A percentile compares a stretch with the other conserved stretches of the same genome.
These are phyloP conservation scores for Frieseomelitta varia DNA, from an alignment of 1,140 invertebrate species.

Conservation along the genomic window DNA sequence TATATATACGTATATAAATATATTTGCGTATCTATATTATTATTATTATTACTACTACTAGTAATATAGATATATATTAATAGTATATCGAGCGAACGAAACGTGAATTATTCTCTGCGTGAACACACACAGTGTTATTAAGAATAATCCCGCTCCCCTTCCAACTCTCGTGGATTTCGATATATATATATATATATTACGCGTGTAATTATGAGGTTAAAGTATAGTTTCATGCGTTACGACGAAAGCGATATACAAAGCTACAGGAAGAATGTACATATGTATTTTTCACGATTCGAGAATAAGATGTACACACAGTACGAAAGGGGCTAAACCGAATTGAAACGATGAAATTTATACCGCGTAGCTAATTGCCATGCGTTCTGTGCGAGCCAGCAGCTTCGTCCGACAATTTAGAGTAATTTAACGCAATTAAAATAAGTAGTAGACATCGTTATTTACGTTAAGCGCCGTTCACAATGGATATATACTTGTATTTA, in stretches of 20 bases:
- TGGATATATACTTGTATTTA: slow-evolving; percentile 7
- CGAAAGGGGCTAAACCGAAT: neutral
- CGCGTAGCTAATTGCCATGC: neutral
- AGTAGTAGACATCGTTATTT: neutral
- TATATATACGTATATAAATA: neutral
- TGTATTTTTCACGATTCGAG: slow-evolving; percentile 1
- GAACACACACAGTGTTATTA: neutral
- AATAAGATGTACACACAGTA: neutral
- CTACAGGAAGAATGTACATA: neutral
- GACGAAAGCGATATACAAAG: too few species aligned
- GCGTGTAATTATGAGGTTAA: neutral
- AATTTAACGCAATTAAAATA: slow-evolving; percentile 14
- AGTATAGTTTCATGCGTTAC: neutral
- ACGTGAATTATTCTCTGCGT: neutral
- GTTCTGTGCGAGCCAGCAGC: neutral
- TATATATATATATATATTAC: neutral
- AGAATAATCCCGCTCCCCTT: neutral
- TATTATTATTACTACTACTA: neutral
- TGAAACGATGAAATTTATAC: neutral
- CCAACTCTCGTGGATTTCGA: neutral
- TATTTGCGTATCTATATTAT: neutral
- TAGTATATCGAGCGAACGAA: neutral
- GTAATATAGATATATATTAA: too few species aligned
- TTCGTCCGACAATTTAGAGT: slow-evolving; percentile 11
- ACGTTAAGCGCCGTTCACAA: neutral